These are phyloP conservation scores for Anthophora plumipes DNA, from an alignment of 2,888 invertebrate genomes.

Conservation along the genomic window DNA sequence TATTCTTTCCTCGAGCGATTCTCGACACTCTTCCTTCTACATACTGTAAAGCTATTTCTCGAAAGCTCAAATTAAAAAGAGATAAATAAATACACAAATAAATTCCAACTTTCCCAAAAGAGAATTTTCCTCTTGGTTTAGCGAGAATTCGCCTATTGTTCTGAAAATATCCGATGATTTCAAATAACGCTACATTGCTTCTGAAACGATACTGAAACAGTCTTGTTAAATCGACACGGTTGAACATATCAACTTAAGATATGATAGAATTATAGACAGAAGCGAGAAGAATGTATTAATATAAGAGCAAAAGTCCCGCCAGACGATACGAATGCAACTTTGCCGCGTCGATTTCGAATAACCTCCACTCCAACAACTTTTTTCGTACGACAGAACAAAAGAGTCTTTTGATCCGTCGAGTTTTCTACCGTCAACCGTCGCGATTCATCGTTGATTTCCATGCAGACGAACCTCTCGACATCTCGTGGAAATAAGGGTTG, in stretches of 20 bases:
- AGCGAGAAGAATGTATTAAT: background rate
- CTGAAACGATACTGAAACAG: too few relatives aligned
- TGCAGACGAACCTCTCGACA: slow-evolving; percentile 28
- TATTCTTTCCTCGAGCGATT: background rate
- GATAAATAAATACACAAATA: too few relatives aligned
- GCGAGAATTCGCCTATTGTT: too few relatives aligned
- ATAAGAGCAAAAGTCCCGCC: background rate
- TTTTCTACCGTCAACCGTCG: background rate
- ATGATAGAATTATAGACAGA: too few relatives aligned
- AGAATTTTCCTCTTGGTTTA: too few relatives aligned
- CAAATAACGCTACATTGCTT: too few relatives aligned
- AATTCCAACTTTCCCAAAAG: too few relatives aligned
- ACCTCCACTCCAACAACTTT: slow-evolving; percentile 27
- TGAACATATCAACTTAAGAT: too few relatives aligned
- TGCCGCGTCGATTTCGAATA: background rate
- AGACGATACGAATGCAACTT: slow-evolving; percentile 1
- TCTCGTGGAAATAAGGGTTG: slow-evolving; percentile 28
- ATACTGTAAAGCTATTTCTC: too few relatives aligned
- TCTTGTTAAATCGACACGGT: too few relatives aligned
- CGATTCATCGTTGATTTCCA: slow-evolving; percentile 36
- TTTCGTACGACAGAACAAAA: slow-evolving; percentile 37
- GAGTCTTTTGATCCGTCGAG: slow-evolving; percentile 20
- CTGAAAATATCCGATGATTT: too few relatives aligned
- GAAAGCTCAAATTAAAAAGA: too few relatives aligned
- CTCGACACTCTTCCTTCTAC: background rate